phyloP scores from a whole-genome alignment of 2,888 invertebrate genomes.

The Periphyllus acericola region DNA sequence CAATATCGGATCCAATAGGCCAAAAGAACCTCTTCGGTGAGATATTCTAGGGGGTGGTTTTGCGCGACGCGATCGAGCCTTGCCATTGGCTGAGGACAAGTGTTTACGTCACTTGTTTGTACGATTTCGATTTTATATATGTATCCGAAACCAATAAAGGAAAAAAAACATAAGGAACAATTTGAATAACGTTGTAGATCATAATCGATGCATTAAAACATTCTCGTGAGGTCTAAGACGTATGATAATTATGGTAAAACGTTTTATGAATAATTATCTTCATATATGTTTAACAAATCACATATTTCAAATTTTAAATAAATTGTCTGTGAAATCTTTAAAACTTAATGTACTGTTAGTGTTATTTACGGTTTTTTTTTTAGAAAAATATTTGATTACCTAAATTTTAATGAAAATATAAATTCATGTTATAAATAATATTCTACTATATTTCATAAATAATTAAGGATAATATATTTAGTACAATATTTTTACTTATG shows the following conservation, averaged over 20 bases:
- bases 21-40: constrained; percentile 29
- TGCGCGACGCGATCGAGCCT: constrained; percentile 38
- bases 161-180: not conserved
- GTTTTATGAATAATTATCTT: constrained; percentile 22
- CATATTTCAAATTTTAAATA: constrained; percentile 1
- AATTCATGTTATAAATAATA: not conserved
- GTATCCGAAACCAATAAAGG: constrained; percentile 25
- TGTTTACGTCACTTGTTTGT: constrained; percentile 54
- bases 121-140: constrained; percentile 36
- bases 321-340: not conserved
- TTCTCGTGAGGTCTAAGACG: not conserved
- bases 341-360: not conserved
- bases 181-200: constrained; percentile 45
- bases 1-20: constrained; percentile 21
- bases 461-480: too few species aligned
- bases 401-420: not conserved
- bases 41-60: constrained; percentile 53
- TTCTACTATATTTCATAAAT: not conserved
- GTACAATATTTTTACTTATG: not conserved
- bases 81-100: constrained; percentile 38
- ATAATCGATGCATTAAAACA: constrained; percentile 48
- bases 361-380: not conserved
- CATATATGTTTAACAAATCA: not conserved
- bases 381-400: not conserved
- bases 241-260: constrained; percentile 9